Percentiles rank a stretch among this genome's conserved stretches.
These are phyloP conservation scores for Sinocyclocheilus anshuiensis DNA, from an alignment of 2,113 vertebrate species.

Conservation along the genomic window DNA sequence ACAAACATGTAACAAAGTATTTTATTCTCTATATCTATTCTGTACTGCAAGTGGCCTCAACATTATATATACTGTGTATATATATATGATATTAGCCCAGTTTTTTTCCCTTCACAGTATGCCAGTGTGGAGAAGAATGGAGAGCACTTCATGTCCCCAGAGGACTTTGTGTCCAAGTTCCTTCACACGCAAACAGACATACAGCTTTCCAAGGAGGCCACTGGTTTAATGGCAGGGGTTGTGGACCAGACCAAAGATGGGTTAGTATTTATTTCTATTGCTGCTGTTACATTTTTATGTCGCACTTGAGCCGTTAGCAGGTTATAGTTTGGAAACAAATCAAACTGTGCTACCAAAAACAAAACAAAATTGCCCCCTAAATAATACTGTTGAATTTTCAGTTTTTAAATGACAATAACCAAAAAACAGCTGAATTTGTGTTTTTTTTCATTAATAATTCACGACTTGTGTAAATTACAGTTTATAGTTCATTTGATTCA, in stretches of 20 bases:
- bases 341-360: background rate
- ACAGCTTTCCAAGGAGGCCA: constrained; percentile 76
- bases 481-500: constrained; percentile 25
- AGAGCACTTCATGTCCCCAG: constrained; percentile 83
- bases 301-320: background rate
- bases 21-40: background rate
- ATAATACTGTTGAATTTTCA: background rate
- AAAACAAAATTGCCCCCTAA: background rate
- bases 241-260: constrained; percentile 89
- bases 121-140: constrained; percentile 85
- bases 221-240: constrained; percentile 82
- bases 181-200: constrained; percentile 81
- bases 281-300: background rate
- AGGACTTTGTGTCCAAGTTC: constrained; percentile 83
- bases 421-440: background rate
- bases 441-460: constrained; percentile 19
- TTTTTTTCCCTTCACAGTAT: constrained; percentile 73
- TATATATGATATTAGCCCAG: background rate
- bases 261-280: constrained; percentile 67
- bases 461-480: constrained; percentile 42
- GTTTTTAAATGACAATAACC: background rate
- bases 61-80: too few species aligned
- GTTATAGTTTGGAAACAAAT: constrained; percentile 14
- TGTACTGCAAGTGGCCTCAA: too few species aligned
- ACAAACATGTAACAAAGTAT: background rate